Evolutionary conservation across 2,888 invertebrate genomes (phyloP).

Genomic region (Brassicogethes aeneus): DNA sequence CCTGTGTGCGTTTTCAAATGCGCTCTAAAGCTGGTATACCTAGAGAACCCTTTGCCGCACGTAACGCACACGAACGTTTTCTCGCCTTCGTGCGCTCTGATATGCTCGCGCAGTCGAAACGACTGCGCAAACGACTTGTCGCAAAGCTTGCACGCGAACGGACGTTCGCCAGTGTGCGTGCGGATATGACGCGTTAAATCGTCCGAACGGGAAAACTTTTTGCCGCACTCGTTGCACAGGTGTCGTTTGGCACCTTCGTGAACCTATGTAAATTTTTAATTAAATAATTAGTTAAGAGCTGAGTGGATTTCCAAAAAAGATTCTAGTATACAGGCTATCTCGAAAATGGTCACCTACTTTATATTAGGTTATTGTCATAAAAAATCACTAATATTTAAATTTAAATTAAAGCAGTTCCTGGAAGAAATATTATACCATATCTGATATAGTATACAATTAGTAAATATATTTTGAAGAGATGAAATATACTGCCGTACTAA

Average conservation of each 20-base stretch:
- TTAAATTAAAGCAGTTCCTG: too few species aligned
- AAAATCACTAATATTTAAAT: too few species aligned
- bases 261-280: constrained; percentile 19
- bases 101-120: constrained; percentile 37
- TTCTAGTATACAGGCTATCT: background rate
- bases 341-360: too few species aligned
- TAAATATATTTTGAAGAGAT: too few species aligned
- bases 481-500: too few species aligned
- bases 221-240: constrained; percentile 38
- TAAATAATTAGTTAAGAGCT: constrained; percentile 1
- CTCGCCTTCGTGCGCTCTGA: constrained; percentile 36
- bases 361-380: too few species aligned
- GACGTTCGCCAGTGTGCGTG: constrained; percentile 40
- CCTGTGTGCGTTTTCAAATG: constrained; percentile 38
- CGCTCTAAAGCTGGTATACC: constrained; percentile 35
- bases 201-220: constrained; percentile 37
- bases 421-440: too few species aligned
- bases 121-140: constrained; percentile 32
- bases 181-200: constrained; percentile 36
- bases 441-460: too few species aligned
- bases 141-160: constrained; percentile 38
- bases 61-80: constrained; percentile 37
- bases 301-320: background rate
- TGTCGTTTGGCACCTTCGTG: constrained; percentile 36
- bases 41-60: constrained; percentile 38